Evolutionary conservation across 1,140 invertebrate genomes (phyloP).

Genomic region (Hermetia illucens): DNA sequence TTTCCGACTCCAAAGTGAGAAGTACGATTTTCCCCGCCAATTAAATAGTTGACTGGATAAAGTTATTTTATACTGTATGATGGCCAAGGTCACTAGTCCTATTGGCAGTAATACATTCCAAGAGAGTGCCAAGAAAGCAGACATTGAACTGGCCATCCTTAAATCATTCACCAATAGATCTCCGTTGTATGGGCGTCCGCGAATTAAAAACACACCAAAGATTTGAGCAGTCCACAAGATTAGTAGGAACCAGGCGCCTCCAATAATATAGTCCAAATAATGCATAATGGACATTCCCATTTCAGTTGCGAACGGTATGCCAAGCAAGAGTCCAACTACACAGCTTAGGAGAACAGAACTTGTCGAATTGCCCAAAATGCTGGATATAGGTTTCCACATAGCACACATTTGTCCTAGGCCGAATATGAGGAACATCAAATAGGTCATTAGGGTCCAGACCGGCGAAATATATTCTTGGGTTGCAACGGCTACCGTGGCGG

Average conservation of each 20-base stretch:
- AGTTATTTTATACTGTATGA: conserved; percentile 26
- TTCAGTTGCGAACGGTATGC: conserved; percentile 77
- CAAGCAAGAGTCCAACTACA: conserved; percentile 66
- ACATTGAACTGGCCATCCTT: conserved; percentile 37
- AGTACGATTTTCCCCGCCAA: conserved; percentile 40
- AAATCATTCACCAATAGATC: conserved; percentile 64
- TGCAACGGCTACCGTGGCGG: conserved; percentile 60
- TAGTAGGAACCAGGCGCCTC: conserved; percentile 75
- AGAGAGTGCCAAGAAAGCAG: conserved; percentile 63
- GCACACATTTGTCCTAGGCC: conserved; percentile 65
- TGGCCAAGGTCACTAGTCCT: conserved; percentile 46
- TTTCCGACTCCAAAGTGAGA: conserved; percentile 62
- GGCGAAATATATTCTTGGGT: conserved; percentile 32
- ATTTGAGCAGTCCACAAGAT: conserved; percentile 62
- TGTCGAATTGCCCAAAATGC: conserved; percentile 67
- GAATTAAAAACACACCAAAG: conserved; percentile 63
- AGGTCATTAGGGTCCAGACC: conserved; percentile 77
- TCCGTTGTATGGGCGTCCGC: conserved; percentile 69
- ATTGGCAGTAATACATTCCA: conserved; percentile 80
- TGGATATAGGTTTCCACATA: conserved; percentile 40
- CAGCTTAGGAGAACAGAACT: conserved; percentile 78
- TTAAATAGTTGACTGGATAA: conserved; percentile 27
- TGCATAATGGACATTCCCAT: conserved; percentile 72
- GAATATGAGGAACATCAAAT: conserved; percentile 70
- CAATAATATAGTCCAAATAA: conserved; percentile 68